Conservation (phyloP, 2,888 invertebrate genomes). For the Steinernema hermaphroditum region DNA sequence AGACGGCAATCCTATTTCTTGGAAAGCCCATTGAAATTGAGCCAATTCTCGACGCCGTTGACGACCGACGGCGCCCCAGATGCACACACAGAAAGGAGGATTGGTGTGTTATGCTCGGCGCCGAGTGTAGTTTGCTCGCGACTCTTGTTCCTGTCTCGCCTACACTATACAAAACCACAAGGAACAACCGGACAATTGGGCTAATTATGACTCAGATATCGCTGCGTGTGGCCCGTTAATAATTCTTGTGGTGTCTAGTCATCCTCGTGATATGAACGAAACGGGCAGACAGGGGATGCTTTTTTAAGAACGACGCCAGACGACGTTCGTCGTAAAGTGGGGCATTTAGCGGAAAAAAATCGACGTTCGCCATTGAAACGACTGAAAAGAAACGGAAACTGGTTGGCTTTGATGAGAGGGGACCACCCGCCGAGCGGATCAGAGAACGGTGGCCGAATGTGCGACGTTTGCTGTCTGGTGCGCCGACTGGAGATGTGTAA, state of each 20-base stretch:
- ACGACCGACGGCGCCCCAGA: background rate
- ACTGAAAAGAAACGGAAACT: no score
- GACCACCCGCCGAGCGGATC: background rate
- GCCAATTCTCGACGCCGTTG: background rate
- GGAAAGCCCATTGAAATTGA: background rate
- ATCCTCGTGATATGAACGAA: no score
- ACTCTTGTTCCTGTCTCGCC: background rate
- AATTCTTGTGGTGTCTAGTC: no score
- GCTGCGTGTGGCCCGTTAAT: no score
- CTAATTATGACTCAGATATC: no score
- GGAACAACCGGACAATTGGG: no score
- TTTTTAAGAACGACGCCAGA: no score
- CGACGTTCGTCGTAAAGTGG: no score
- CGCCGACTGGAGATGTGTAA: background rate
- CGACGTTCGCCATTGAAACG: no score
- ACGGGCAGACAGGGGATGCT: no score
- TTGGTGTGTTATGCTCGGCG: background rate
- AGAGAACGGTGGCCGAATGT: background rate
- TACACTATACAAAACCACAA: no score
- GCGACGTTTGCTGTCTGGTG: background rate
- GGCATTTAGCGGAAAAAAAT: no score
- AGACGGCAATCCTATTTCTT: background rate
- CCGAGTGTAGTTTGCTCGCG: background rate
- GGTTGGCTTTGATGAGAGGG: background rate
- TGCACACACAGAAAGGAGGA: background rate